Evolutionary conservation across 1,140 invertebrate species (phyloP).

Genomic region (Drosophila elegans): DNA sequence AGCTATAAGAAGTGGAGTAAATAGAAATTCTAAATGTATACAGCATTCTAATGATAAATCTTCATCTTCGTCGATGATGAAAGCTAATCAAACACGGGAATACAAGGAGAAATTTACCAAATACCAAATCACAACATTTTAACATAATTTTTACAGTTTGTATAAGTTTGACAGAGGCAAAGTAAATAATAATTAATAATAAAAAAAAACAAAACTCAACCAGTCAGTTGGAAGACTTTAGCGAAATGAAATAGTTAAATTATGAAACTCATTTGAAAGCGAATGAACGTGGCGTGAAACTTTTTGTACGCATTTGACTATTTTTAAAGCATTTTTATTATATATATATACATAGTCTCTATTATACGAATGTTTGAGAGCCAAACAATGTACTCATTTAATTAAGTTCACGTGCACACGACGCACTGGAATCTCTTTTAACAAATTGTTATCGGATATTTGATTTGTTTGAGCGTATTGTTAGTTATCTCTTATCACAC

Average conservation of each 20-base stretch:
- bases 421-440: constrained; percentile 52
- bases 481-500: constrained; percentile 53
- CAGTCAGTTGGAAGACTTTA: constrained; percentile 62
- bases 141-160: constrained; percentile 80
- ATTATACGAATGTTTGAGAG: constrained; percentile 60
- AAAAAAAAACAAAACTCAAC: constrained; percentile 33
- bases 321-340: constrained; percentile 80
- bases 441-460: constrained; percentile 73
- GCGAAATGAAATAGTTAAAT: constrained; percentile 81
- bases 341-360: constrained; percentile 56
- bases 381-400: constrained; percentile 63
- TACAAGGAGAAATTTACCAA: constrained; percentile 52
- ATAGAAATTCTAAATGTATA: constrained; percentile 66
- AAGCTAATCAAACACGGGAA: constrained; percentile 69
- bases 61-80: constrained; percentile 45
- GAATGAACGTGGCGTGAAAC: constrained; percentile 59
- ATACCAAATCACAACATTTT: constrained; percentile 71
- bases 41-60: constrained; percentile 66
- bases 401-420: constrained; percentile 53
- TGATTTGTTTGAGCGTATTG: constrained; percentile 71
- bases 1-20: constrained; percentile 56
- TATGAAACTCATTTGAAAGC: constrained; percentile 61
- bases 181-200: constrained; percentile 42
- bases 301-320: constrained; percentile 81
- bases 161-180: constrained; percentile 63